Conservation (phyloP, 2,113 vertebrate genomes). For the Porphyrio hochstetteri region DNA sequence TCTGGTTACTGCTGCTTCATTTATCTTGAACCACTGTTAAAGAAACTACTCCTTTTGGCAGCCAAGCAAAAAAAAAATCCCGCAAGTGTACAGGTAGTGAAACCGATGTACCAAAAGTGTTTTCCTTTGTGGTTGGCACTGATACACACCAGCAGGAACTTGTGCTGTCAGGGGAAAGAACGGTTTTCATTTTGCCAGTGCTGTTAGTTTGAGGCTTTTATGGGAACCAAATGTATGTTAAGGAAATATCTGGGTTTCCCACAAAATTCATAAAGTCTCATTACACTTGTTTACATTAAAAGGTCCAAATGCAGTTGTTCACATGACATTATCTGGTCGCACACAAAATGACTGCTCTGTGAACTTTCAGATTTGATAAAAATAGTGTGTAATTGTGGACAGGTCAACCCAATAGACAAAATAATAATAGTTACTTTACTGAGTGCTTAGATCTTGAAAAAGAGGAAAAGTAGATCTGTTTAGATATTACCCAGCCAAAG, state of each 20-base stretch:
- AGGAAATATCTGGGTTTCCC: slow-evolving; percentile 42
- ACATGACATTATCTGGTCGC: slow-evolving; percentile 13
- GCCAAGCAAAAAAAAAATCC: background rate
- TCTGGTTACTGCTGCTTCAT: background rate
- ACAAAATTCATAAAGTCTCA: slow-evolving; percentile 39
- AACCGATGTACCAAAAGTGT: background rate
- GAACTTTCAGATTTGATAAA: slow-evolving; percentile 24
- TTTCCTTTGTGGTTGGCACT: background rate
- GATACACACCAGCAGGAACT: background rate
- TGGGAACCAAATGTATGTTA: background rate
- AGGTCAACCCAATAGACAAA: slow-evolving; percentile 24
- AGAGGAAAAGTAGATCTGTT: slow-evolving; percentile 19
- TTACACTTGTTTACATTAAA: slow-evolving; percentile 50
- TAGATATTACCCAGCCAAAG: background rate
- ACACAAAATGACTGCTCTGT: slow-evolving; percentile 22
- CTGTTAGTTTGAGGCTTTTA: background rate
- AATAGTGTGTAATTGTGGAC: background rate
- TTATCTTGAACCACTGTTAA: background rate
- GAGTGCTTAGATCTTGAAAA: slow-evolving; percentile 23
- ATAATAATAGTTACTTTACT: slow-evolving; percentile 44
- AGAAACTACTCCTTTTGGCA: background rate
- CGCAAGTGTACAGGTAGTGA: background rate
- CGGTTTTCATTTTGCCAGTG: background rate
- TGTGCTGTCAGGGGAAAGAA: background rate
- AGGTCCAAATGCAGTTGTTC: slow-evolving; percentile 44